Base-by-base conservation (phyloP, 2,113 vertebrate genomes). In the Nerophis ophidion region DNA sequence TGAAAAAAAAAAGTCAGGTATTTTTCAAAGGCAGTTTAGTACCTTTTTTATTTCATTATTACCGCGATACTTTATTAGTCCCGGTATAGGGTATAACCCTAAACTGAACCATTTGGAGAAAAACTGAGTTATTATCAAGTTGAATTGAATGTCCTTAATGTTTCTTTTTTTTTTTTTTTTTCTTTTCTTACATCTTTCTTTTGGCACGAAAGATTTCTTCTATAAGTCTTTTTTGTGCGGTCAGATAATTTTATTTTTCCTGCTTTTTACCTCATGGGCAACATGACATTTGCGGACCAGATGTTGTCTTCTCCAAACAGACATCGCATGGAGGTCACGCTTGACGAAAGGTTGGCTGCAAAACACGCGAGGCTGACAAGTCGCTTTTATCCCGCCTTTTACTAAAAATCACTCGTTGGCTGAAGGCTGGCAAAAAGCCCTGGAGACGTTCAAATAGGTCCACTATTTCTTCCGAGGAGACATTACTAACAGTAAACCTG, bases 241-340 rank as follows among this genome's bases (percentile, higher is more conserved):
- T 71, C 61, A 76, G 83, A 76, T 81, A 59, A 79, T 79, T 73
- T 14, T n/a, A 42, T 81, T 65, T 65, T 65, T 52, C 68, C 59
- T 69, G 15, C 74, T 51, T 68, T 68, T 58, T 61, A 78, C 75
- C 47, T 44, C 42, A 84, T 26, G 26, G 26, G 26, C 26, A 26
- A 26, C 26, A 26, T 26, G 26, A 26, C 84, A 88, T 86, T 86
- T 88, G 84, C 48, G 17, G 59, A 75, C 71, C 86, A 90, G 86
- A 90, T 90, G 87, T 86, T 45, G 53, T 76, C 74, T 70, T 19
- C 62, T 66, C 48, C 42, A 58, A 36, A 7, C 34, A 48, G 57
- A 38, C 64, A 60, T 79, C 63, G 78, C 76, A 68, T 61, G 68
- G 72, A 71, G 72, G 70, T 80, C 82, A 59, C 48, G 50, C 65